Evolutionary conservation across 2,113 vertebrate genomes (phyloP).

Genomic region (Upupa epops): DNA sequence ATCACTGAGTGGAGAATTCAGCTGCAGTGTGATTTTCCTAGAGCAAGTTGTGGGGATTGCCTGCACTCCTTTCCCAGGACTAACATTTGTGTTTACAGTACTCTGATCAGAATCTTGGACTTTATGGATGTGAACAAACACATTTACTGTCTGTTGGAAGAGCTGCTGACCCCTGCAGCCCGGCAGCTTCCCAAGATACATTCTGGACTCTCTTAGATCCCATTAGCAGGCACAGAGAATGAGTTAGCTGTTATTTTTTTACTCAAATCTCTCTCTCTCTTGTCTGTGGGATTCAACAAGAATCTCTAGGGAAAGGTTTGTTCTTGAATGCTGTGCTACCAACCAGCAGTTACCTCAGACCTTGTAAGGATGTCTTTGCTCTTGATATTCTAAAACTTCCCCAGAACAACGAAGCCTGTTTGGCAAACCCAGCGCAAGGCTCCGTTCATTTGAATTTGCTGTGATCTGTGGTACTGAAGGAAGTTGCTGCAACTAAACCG

Average conservation of each 20-base stretch:
- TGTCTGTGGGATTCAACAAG: background rate
- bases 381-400: background rate
- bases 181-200: background rate
- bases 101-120: background rate
- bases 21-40: background rate
- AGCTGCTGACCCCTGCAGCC: background rate
- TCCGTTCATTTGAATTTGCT: background rate
- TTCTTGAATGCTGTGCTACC: background rate
- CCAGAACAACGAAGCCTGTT: background rate
- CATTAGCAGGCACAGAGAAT: background rate
- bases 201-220: background rate
- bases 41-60: background rate
- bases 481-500: background rate
- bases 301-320: background rate
- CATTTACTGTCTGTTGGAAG: rapidly evolving
- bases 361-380: background rate
- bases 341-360: background rate
- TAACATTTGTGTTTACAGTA: background rate
- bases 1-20: background rate
- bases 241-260: background rate
- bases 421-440: background rate
- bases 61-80: background rate
- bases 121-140: background rate
- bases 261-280: background rate
- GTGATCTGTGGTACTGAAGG: background rate